Evolutionary conservation across 2,888 invertebrate species (phyloP).

Genomic region (Macaria liturata): DNA sequence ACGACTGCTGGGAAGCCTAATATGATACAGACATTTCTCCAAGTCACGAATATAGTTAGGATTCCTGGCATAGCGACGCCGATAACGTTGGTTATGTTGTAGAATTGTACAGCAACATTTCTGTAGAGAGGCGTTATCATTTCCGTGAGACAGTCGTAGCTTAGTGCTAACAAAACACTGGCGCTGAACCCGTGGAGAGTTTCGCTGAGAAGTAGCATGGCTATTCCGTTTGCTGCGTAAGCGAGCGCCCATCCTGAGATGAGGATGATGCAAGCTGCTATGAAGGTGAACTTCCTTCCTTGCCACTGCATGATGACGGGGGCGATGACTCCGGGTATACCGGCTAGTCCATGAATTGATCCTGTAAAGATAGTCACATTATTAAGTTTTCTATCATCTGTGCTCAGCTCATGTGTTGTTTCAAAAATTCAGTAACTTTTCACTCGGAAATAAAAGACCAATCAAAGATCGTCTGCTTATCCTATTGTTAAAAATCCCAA

Average conservation of each 20-base stretch:
- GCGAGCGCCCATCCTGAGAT: conserved; percentile 26
- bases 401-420: too few relatives aligned
- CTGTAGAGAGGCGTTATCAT: conserved; percentile 13
- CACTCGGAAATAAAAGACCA: too few relatives aligned
- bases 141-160: conserved; percentile 5
- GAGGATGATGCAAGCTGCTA: conserved; percentile 21
- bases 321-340: conserved; percentile 29
- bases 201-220: conserved; percentile 12
- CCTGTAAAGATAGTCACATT: conserved; percentile 15
- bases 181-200: conserved; percentile 6
- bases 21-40: conserved; percentile 2
- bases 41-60: neutral
- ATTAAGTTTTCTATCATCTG: too few relatives aligned
- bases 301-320: conserved; percentile 31
- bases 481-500: too few relatives aligned
- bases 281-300: conserved; percentile 32
- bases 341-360: conserved; percentile 23
- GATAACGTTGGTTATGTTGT: neutral
- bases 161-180: neutral
- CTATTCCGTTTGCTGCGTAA: conserved; percentile 5
- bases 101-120: conserved; percentile 4
- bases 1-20: conserved; percentile 13
- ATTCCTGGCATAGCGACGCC: neutral
- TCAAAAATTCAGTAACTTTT: too few relatives aligned
- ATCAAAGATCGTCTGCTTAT: too few relatives aligned